Conservation (phyloP, 2,113 vertebrate species). For the Trinectes maculatus region DNA sequence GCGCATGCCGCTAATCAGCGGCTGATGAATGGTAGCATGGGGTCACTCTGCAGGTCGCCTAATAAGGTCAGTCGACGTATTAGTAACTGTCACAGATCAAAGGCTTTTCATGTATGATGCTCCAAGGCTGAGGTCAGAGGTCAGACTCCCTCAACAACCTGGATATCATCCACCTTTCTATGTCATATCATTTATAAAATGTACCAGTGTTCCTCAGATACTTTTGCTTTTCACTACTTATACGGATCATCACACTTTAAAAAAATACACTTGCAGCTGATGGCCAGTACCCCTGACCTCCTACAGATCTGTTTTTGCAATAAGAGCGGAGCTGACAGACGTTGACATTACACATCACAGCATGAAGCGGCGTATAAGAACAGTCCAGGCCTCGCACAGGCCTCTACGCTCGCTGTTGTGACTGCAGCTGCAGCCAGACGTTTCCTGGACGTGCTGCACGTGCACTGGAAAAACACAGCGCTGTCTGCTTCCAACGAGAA, state of each 20-base stretch:
- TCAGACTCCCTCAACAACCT: neutral
- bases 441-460: constrained; percentile 67
- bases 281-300: constrained; percentile 11
- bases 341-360: neutral
- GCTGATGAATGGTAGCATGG: constrained; percentile 49
- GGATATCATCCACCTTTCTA: no score
- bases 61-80: constrained; percentile 38
- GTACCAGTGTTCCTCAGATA: no score
- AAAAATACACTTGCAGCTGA: no score
- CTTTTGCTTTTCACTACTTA: no score
- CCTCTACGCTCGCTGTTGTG: constrained; percentile 43
- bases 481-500: constrained; percentile 41
- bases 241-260: no score
- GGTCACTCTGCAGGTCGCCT: constrained; percentile 48
- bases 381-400: constrained; percentile 1
- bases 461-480: constrained; percentile 62
- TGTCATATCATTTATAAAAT: no score
- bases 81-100: constrained; percentile 39
- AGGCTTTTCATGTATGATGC: constrained; percentile 6
- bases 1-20: constrained; percentile 36
- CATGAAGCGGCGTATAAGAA: constrained; percentile 1
- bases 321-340: neutral
- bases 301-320: constrained; percentile 26
- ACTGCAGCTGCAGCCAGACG: constrained; percentile 56
- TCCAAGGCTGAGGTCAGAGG: constrained; percentile 17